These are phyloP conservation scores for Lasioglossum leucozonium DNA, from an alignment of 2,888 invertebrate species.

Conservation along the genomic window DNA sequence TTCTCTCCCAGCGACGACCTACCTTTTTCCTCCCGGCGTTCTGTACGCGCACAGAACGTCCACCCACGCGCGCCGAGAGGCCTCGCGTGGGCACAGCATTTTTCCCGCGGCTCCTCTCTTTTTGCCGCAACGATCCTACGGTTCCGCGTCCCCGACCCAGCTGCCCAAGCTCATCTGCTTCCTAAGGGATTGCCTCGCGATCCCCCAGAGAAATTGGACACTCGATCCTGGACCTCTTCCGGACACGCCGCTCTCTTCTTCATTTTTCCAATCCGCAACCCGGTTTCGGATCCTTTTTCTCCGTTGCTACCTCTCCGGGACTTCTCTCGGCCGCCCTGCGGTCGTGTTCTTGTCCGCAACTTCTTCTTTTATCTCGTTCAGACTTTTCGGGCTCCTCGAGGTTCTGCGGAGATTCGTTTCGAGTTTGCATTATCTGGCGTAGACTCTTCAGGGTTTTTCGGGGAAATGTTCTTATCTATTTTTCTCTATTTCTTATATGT, in stretches of 20 bases:
- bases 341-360: not conserved
- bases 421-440: not conserved
- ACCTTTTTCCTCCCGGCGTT: conserved; percentile 25
- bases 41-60: conserved; percentile 25
- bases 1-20: conserved; percentile 26
- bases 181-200: not conserved
- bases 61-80: conserved; percentile 40
- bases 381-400: not conserved
- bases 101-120: not conserved
- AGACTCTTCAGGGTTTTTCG: too few species aligned
- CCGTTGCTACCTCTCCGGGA: not conserved
- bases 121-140: not conserved
- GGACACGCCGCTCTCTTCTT: not conserved
- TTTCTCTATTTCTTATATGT: too few species aligned
- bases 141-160: not conserved
- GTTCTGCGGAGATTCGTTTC: not conserved
- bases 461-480: too few species aligned
- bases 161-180: not conserved
- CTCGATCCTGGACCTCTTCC: not conserved
- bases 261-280: not conserved
- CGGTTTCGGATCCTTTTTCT: not conserved
- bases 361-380: not conserved
- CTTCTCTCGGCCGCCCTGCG: too few species aligned
- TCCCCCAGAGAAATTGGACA: not conserved
- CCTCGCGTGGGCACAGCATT: conserved; percentile 4